Conservation (phyloP, 2,888 invertebrate genomes). For the Dichetophora obliterata region DNA sequence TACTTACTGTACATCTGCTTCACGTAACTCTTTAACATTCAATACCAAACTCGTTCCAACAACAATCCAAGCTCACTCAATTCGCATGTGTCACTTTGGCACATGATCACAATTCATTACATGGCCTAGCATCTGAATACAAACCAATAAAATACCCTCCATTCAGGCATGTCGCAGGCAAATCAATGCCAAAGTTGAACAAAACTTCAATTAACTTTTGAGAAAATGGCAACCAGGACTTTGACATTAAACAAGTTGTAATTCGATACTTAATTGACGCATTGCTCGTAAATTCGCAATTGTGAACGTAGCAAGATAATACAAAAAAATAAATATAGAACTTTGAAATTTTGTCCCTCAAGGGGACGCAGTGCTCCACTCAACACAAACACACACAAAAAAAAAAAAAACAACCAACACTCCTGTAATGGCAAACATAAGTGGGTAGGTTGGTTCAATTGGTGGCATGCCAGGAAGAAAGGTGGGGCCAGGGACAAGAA, state of each 20-base stretch:
- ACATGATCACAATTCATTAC: conserved; percentile 32
- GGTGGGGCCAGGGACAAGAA: not conserved
- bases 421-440: not conserved
- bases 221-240: conserved; percentile 42
- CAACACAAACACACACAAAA: not conserved
- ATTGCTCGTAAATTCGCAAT: conserved; percentile 69
- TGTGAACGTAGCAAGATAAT: conserved; percentile 48
- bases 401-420: not conserved
- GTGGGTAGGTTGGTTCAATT: not conserved
- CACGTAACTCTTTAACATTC: too few species aligned
- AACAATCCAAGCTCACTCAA: conserved; percentile 27
- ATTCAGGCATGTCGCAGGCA: conserved; percentile 13
- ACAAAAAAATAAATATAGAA: conserved; percentile 37
- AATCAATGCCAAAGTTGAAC: conserved; percentile 36
- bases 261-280: conserved; percentile 71
- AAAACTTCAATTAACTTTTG: conserved; percentile 62
- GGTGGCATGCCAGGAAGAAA: not conserved
- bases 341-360: conserved; percentile 1
- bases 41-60: too few species aligned
- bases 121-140: not conserved
- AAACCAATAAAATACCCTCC: conserved; percentile 4
- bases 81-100: conserved; percentile 40
- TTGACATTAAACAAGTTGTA: conserved; percentile 69
- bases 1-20: too few species aligned
- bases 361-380: not conserved